Evolutionary conservation across 2,113 vertebrate species (phyloP).

Genomic region (Noctilio leporinus): DNA sequence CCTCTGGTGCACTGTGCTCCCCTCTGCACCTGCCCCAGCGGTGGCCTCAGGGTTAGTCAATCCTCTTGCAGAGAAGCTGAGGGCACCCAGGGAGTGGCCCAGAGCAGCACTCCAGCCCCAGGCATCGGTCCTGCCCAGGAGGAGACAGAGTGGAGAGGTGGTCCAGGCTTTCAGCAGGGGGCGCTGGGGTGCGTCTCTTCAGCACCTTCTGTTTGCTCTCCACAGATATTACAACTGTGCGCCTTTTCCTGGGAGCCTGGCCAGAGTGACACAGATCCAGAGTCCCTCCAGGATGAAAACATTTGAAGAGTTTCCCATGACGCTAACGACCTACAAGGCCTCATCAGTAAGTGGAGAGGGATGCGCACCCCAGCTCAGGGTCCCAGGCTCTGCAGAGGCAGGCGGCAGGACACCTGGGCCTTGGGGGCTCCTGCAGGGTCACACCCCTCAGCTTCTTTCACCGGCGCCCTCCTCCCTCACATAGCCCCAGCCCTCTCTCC

Average conservation of each 20-base stretch:
- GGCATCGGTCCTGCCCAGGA: neutral
- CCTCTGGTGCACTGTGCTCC: fast-evolving
- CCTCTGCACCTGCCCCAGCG: neutral
- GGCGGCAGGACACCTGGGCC: neutral
- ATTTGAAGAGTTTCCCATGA: constrained; percentile 93
- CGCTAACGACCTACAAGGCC: constrained; percentile 85
- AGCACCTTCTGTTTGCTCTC: neutral
- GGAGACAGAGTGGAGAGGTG: fast-evolving
- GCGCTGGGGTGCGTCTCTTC: neutral
- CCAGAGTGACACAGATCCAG: constrained; percentile 83
- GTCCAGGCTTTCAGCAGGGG: neutral
- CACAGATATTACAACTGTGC: constrained; percentile 96
- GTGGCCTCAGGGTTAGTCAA: fast-evolving
- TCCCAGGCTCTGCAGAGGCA: neutral
- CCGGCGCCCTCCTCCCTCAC: neutral
- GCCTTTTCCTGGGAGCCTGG: constrained; percentile 89
- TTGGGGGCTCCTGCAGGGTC: fast-evolving
- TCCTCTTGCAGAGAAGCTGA: neutral
- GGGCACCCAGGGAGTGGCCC: fast-evolving
- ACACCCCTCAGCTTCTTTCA: fast-evolving
- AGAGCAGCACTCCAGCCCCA: neutral
- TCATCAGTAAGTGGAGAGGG: constrained; percentile 82
- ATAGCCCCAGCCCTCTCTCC: neutral
- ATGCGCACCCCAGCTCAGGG: neutral
- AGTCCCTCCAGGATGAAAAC: constrained; percentile 91